These are phyloP conservation scores for Timema podura DNA, from an alignment of 2,888 invertebrate species.

Conservation along the genomic window DNA sequence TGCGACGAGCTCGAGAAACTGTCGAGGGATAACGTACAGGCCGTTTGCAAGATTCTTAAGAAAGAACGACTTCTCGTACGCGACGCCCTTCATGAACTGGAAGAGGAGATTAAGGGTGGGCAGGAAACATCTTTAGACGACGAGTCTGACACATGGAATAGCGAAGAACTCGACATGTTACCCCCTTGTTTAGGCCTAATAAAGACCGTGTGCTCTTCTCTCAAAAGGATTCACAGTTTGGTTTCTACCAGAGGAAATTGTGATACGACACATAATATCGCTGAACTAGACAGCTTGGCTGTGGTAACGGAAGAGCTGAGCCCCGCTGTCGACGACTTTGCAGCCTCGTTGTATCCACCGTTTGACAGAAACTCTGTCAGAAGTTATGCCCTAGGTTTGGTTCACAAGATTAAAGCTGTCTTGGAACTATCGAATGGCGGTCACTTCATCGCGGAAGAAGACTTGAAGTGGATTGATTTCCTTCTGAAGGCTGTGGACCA, in stretches of 20 bases:
- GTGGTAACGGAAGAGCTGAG: slow-evolving; percentile 25
- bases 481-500: slow-evolving; percentile 31
- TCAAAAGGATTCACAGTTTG: slow-evolving; percentile 22
- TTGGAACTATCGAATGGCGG: slow-evolving; percentile 25
- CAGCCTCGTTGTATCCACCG: slow-evolving; percentile 31
- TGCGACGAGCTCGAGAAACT: slow-evolving; percentile 28
- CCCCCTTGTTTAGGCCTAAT: slow-evolving; percentile 30
- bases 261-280: slow-evolving; percentile 21
- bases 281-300: slow-evolving; percentile 29
- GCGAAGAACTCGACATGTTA: slow-evolving; percentile 29
- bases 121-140: slow-evolving; percentile 17
- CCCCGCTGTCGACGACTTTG: slow-evolving; percentile 32
- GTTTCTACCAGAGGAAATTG: slow-evolving; percentile 24
- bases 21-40: slow-evolving; percentile 29
- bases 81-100: slow-evolving; percentile 33
- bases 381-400: slow-evolving; percentile 27
- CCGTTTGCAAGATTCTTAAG: slow-evolving; percentile 25
- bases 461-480: slow-evolving; percentile 29
- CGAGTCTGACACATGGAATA: slow-evolving; percentile 27
- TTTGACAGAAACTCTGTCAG: slow-evolving; percentile 27
- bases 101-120: slow-evolving; percentile 27
- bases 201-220: slow-evolving; percentile 29
- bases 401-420: slow-evolving; percentile 24
- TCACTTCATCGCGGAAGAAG: slow-evolving; percentile 28
- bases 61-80: slow-evolving; percentile 29